phyloP scores from a whole-genome alignment of 2,797 vertebrate species.

The Macropodus opercularis region DNA sequence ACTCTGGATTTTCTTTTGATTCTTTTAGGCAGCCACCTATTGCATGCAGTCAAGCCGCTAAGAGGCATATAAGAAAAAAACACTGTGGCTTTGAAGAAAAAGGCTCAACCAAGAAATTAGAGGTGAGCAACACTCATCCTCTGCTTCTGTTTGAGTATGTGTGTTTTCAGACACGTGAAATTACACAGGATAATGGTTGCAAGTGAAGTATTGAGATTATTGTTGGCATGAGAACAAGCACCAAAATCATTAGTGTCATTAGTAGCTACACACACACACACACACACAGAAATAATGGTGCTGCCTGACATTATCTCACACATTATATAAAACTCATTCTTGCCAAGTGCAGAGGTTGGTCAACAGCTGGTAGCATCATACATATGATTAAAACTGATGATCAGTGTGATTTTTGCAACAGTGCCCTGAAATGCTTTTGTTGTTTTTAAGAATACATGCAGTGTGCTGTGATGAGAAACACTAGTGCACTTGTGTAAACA shows the following conservation, averaged over 20 bases:
- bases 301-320: too few species aligned
- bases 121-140: neutral
- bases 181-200: neutral
- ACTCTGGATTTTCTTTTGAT: neutral
- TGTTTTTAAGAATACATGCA: neutral
- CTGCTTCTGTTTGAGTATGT: neutral
- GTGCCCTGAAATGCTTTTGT: neutral
- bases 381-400: too few species aligned
- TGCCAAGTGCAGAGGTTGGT: neutral
- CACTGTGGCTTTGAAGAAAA: neutral
- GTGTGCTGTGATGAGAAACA: slow-evolving; percentile 9
- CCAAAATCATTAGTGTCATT: neutral
- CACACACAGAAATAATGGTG: too few species aligned
- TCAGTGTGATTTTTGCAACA: neutral
- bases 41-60: neutral
- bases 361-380: neutral
- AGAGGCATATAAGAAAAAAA: neutral
- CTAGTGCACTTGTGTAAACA: slow-evolving; percentile 9
- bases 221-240: neutral
- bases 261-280: too few species aligned
- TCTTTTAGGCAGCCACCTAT: slow-evolving; percentile 1
- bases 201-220: neutral
- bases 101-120: neutral
- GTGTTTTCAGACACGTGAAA: neutral
- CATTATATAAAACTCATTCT: neutral